Conservation (phyloP, 1,140 invertebrate genomes). For the Heliconius himera region DNA sequence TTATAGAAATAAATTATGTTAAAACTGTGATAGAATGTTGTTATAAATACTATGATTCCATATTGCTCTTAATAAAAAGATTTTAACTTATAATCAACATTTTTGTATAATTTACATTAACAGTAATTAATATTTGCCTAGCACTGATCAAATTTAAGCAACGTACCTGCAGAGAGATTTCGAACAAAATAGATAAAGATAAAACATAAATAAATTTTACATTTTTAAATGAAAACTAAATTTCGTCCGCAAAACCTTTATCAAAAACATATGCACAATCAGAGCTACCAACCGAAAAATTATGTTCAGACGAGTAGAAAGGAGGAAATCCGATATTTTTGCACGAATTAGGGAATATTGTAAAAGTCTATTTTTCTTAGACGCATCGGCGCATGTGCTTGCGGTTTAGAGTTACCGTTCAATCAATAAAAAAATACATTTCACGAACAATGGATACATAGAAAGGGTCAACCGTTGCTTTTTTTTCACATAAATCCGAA, state of each 20-base stretch:
- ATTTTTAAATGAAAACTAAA: neutral
- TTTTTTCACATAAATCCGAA: constrained; percentile 52
- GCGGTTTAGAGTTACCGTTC: constrained; percentile 68
- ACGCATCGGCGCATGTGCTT: constrained; percentile 65
- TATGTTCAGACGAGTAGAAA: constrained; percentile 47
- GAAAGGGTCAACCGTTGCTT: constrained; percentile 66
- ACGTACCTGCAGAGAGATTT: too few species aligned
- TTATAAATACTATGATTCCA: too few species aligned
- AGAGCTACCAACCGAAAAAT: constrained; percentile 58
- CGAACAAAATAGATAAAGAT: neutral
- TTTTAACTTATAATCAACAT: too few species aligned
- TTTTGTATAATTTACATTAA: neutral
- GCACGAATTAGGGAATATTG: constrained; percentile 71
- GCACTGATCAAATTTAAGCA: too few species aligned
- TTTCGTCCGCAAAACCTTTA: constrained; percentile 48
- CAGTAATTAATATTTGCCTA: too few species aligned
- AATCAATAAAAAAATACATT: constrained; percentile 54
- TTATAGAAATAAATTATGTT: too few species aligned
- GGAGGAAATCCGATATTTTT: constrained; percentile 75
- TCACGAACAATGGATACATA: constrained; percentile 58
- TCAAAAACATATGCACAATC: constrained; percentile 68
- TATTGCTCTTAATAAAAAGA: too few species aligned
- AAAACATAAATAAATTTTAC: neutral
- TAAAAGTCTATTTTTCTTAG: constrained; percentile 75
- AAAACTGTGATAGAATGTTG: too few species aligned